Evolutionary conservation across 92 coral and sea anemone genomes (phyloP), one percentile per base, ranked within the genome.

Genomic region (Phenganax stokvisi): DNA sequence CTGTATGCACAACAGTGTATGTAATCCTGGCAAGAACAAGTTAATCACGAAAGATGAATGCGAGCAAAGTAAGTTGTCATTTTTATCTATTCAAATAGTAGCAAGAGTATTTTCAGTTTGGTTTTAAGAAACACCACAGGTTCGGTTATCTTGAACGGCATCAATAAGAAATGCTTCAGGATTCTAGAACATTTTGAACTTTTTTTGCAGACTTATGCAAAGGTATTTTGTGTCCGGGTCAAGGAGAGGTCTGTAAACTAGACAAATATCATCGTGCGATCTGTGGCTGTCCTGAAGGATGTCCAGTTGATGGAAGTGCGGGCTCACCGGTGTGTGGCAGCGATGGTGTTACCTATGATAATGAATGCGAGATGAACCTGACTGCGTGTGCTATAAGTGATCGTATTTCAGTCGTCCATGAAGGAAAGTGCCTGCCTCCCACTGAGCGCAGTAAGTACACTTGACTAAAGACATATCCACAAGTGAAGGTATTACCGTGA

Each of bases 371-470:
- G 56, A 87, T 94, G 89, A 84, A 94, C 80, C 70, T 90, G 87
- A 94, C 94, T 0, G 91, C 98, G 8, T 94, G 98, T 84, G 93
- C 79, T 1, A 86, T 91, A 1, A 91, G 94, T 17, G 83, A 67
- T 17, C 57, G 62, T 69, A 91, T 93, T 60, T 75, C 44, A 57
- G 87, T 92, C 55, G 92, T 68, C 3, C 82, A 90, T 59, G 67
- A 20, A 8, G 97, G 97, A 29, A 67, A 20, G 8, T 94, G 98
- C 29, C 54, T 68, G 20, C 53, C 73, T 12, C 73, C 73, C 3
- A 68, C 73, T 3, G 53, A 30, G 54, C 31, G 47, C 17, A 37
- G 73, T 68, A 68, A 68, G 73, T 68, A 30, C 30, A 37, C 73
- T 30, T 53, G 47, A 53, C 52, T 68, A 0, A 0, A 11, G 52